A percentile compares a stretch with the other conserved stretches of the same genome.
Conservation (phyloP, 1,140 invertebrate species). For the Drosophila bocqueti region DNA sequence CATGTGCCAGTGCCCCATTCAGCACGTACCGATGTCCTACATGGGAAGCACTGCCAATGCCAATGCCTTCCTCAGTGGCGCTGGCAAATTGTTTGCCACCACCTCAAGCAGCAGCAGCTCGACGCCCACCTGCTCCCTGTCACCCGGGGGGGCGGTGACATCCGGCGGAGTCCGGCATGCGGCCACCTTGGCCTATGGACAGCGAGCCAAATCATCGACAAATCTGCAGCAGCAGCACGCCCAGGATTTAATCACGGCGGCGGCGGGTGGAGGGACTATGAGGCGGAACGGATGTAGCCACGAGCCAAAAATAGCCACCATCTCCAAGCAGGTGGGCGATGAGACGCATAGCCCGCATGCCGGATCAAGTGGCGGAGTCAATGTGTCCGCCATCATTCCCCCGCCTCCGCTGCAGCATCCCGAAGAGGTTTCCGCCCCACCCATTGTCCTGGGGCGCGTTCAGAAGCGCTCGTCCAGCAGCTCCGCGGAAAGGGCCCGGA, state of each 20-base stretch:
- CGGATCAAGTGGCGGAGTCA: constrained; percentile 34
- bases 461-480: constrained; percentile 71
- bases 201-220: constrained; percentile 71
- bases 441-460: constrained; percentile 75
- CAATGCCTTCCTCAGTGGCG: constrained; percentile 69
- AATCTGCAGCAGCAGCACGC: constrained; percentile 63
- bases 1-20: constrained; percentile 84
- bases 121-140: constrained; percentile 52
- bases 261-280: constrained; percentile 27
- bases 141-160: constrained; percentile 32
- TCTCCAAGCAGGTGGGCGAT: constrained; percentile 83
- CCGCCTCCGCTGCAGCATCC: constrained; percentile 70
- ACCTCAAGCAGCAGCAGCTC: constrained; percentile 47
- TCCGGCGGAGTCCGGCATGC: constrained; percentile 41
- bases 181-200: constrained; percentile 53
- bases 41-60: constrained; percentile 82
- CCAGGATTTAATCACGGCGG: constrained; percentile 50
- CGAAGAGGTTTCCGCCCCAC: constrained; percentile 70
- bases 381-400: constrained; percentile 63
- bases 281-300: constrained; percentile 55
- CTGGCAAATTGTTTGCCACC: constrained; percentile 59
- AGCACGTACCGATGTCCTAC: constrained; percentile 85
- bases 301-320: constrained; percentile 80
- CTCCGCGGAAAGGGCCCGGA: constrained; percentile 36
- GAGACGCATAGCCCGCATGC: constrained; percentile 49